Evolutionary conservation across 2,888 invertebrate species (phyloP).

Genomic region (Lottia gigantea): DNA sequence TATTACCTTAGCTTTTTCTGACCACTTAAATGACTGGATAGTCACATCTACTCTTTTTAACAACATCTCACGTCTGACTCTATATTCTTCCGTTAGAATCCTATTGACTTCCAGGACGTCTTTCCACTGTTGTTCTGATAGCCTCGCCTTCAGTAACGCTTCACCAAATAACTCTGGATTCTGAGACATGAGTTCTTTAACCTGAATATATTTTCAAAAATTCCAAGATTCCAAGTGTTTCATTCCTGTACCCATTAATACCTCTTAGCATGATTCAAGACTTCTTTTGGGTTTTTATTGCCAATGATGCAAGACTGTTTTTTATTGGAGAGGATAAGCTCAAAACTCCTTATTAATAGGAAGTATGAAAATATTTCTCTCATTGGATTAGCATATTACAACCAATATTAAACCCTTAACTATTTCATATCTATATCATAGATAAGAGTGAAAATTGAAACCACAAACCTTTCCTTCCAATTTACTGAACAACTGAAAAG

Average conservation of each 20-base stretch:
- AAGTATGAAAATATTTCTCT: too few relatives aligned
- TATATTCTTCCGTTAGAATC: conserved; percentile 85
- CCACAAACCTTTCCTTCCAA: conserved; percentile 75
- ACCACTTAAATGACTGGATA: conserved; percentile 87
- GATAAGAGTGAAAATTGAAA: too few relatives aligned
- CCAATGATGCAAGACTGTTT: neutral
- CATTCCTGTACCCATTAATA: too few relatives aligned
- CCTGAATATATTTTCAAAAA: too few relatives aligned
- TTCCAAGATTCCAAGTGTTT: too few relatives aligned
- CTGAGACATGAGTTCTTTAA: conserved; percentile 57
- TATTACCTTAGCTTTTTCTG: conserved; percentile 73
- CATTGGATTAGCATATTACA: too few relatives aligned
- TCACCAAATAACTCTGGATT: conserved; percentile 76
- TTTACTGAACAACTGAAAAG: conserved; percentile 82
- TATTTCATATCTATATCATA: too few relatives aligned
- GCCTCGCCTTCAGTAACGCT: conserved; percentile 78
- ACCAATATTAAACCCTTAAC: too few relatives aligned
- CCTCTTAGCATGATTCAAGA: too few relatives aligned
- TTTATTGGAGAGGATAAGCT: too few relatives aligned
- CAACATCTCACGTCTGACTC: conserved; percentile 84
- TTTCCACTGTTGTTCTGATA: conserved; percentile 87
- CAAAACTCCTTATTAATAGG: too few relatives aligned
- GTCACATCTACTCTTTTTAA: conserved; percentile 94
- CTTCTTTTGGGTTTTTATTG: too few relatives aligned
- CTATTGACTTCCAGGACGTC: conserved; percentile 77